Evolutionary conservation across 2,888 invertebrate species (phyloP), one percentile per base, ranked within the genome.

Genomic region (Phortica okadai): DNA sequence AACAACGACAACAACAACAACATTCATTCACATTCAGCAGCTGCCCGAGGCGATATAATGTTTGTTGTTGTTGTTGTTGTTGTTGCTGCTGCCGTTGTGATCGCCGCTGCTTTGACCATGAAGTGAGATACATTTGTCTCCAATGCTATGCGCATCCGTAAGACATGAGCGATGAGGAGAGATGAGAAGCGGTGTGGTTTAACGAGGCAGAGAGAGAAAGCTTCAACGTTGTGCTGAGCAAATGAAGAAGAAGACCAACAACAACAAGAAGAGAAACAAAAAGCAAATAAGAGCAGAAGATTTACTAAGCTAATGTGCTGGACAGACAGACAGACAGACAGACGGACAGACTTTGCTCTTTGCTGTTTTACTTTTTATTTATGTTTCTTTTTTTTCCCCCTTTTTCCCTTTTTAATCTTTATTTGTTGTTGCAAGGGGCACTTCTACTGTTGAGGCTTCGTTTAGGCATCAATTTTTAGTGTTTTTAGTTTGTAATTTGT

Each of bases 401-500:
- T 73, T 59, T 42, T 62, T 62, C 3, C 42, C 62, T 4, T 74
- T 54, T 11, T 50, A 78, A 75, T 83, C 81, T 82, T 86, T 83
- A 82, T 84, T 84, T 86, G 83, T 85, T 80, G 83, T 78, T 80
- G 77, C 33, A 33, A 4, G 2, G 33, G 33, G 4, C 1, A 33
- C 33, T 33, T 33, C 3, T 2, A 33, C 33, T 33, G 25, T 64
- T 5, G 4, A n/a, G 44, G 69, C 50, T 0, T 0, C 45, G 10
- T 69, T 81, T 86, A 86, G 80, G 86, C 83, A 84, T 82, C 84
- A 86, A 86, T 84, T 83, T 33, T 85, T 86, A 86, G 86, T 88
- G 87, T 85, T 83, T 88, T 81, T 83, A 80, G 81, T 84, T 85
- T 82, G 87, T 88, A 85, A 85, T 85, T 85, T 85, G 85, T 85